Conservation (phyloP, 2,113 vertebrate species). For the Rafetus swinhoei region DNA sequence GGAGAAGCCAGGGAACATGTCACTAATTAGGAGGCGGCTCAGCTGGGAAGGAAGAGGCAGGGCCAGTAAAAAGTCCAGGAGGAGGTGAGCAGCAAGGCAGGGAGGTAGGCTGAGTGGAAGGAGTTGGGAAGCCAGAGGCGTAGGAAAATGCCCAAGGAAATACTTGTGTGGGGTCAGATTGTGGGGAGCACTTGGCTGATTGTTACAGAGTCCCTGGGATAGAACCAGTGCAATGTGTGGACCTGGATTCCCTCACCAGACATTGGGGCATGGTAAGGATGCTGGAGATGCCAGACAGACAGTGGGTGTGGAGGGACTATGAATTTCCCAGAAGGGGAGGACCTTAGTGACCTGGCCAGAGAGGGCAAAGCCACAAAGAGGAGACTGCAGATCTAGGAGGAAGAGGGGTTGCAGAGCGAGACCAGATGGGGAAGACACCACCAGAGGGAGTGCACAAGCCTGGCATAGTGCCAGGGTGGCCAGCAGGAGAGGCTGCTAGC, state of each 20-base stretch:
- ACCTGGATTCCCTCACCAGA: neutral
- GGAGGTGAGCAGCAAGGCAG: neutral
- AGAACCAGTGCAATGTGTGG: neutral
- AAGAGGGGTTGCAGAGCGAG: neutral
- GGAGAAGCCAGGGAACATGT: neutral
- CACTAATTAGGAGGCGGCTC: neutral
- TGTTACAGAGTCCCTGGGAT: neutral
- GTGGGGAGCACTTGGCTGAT: neutral
- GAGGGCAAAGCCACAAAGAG: neutral
- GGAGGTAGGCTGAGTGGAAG: neutral
- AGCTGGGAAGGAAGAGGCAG: neutral
- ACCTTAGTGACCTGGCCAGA: neutral
- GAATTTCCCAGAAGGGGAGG: neutral
- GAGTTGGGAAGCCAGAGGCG: too few species aligned
- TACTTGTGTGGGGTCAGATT: neutral
- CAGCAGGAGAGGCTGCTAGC: neutral
- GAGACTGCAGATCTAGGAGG: neutral
- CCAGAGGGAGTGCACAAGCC: neutral
- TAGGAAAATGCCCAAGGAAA: neutral
- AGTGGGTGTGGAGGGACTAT: neutral
- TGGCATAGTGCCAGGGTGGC: neutral
- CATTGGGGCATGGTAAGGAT: neutral
- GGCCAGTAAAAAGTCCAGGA: neutral
- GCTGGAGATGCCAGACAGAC: neutral
- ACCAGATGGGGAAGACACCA: neutral